Evolutionary conservation across 2,888 invertebrate species (phyloP), one percentile per base, ranked within the genome.

Genomic region (Buathra laborator): DNA sequence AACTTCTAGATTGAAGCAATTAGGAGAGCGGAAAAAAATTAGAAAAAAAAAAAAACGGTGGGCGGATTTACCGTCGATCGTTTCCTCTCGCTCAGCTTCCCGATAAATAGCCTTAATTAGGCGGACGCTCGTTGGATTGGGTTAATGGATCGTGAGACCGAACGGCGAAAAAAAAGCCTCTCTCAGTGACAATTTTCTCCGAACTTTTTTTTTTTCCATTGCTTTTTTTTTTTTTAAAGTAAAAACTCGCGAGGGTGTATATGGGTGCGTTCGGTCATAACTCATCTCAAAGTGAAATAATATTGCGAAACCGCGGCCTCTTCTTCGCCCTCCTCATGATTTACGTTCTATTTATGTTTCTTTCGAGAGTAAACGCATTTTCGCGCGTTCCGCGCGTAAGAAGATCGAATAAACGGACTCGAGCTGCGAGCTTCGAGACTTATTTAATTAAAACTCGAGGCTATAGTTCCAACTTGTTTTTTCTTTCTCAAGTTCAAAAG

Each of bases 51-150:
- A 44, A 43, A 56, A 72, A 53, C 24, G 24, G 19, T 43, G 66
- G 79, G 46, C 67, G 74, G 70, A 83, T 80, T 80, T 74, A 56
- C 68, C 53, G 67, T 64, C 78, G 75, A 46, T 56, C 75, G 81
- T 46, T 75, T 75, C 76, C 87, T 87, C 88, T 87, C 86, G 79
- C 87, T 80, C 85, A 88, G 88, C 90, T 89, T 90, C 83, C 87
- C 90, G 89, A 92, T 92, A 92, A 92, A 92, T 92, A 92, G 91
- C 92, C 90, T 91, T 92, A 92, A 92, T 92, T 92, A 92, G 91
- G 87, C 37, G 88, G 88, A 89, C 81, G 91, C 88, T 91, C 90
- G 90, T 91, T 90, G 90, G 91, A 89, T 90, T 89, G 87, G 88
- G 89, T 90, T 92, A 92, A 92, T 92, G 91, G 92, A 91, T 91